Percentiles rank a stretch among this genome's conserved stretches.
Conservation (phyloP, 2,113 vertebrate genomes). For the Corythornis madagascariensis region DNA sequence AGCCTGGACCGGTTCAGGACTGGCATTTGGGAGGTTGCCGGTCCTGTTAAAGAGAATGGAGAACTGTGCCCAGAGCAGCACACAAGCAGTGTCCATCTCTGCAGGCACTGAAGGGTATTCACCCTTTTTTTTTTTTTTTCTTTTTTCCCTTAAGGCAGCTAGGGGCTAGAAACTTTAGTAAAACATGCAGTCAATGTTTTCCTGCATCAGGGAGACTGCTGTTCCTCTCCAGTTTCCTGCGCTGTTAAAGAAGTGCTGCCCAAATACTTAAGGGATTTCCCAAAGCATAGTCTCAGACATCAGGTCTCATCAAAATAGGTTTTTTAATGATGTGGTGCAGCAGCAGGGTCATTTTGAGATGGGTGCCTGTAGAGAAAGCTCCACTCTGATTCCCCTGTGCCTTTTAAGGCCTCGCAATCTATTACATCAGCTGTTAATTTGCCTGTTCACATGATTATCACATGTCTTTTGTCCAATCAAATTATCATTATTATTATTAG, state of each 20-base stretch:
- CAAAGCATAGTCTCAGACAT: background rate
- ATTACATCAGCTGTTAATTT: background rate
- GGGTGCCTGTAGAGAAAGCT: background rate
- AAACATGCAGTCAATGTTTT: fast-evolving
- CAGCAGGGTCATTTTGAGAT: background rate
- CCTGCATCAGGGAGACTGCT: fast-evolving
- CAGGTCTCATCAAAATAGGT: background rate
- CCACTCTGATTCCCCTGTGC: background rate
- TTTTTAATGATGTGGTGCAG: background rate
- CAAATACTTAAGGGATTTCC: background rate
- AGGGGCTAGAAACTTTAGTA: fast-evolving
- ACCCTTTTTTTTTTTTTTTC: background rate
- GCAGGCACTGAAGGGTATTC: fast-evolving
- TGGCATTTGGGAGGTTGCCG: no score
- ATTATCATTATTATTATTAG: no score
- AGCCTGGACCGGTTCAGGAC: no score
- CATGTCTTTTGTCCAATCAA: background rate
- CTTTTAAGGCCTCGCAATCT: background rate
- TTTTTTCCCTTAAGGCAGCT: background rate
- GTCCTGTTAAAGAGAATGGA: background rate
- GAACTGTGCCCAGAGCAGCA: background rate
- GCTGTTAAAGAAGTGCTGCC: no score
- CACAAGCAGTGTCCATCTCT: background rate
- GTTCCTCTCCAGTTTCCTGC: background rate
- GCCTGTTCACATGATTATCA: background rate